phyloP scores from a whole-genome alignment of 2,888 invertebrate genomes.

The Dendrolimus pini region DNA sequence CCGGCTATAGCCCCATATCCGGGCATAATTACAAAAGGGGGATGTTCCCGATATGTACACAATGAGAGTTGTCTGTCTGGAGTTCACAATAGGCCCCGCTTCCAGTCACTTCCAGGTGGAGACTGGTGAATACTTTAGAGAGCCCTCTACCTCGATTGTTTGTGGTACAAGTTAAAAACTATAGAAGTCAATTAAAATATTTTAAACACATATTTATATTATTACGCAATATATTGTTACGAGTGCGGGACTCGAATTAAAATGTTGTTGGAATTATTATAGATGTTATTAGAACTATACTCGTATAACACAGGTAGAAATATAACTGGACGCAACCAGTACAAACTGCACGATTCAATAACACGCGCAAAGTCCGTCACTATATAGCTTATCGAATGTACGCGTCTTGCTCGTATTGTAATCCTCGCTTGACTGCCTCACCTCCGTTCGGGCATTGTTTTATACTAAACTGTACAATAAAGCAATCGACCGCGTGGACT shows the following conservation, averaged over 20 bases:
- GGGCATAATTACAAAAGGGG: not conserved
- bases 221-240: constrained; percentile 4
- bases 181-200: constrained; percentile 1
- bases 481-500: no score
- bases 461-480: no score
- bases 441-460: no score
- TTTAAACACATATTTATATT: not conserved
- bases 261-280: no score
- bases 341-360: no score
- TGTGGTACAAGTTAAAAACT: constrained; percentile 6
- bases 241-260: constrained; percentile 19
- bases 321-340: no score
- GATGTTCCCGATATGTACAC: constrained; percentile 22
- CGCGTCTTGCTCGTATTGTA: no score
- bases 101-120: constrained; percentile 66
- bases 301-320: no score
- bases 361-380: no score
- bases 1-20: not conserved
- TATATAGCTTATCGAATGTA: no score
- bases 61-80: constrained; percentile 49
- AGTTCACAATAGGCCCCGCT: constrained; percentile 47
- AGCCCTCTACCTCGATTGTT: constrained; percentile 16
- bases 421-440: no score
- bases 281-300: no score
- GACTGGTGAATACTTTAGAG: constrained; percentile 54